Evolutionary conservation across 2,797 vertebrate genomes (phyloP).

Genomic region (Mallotus villosus): DNA sequence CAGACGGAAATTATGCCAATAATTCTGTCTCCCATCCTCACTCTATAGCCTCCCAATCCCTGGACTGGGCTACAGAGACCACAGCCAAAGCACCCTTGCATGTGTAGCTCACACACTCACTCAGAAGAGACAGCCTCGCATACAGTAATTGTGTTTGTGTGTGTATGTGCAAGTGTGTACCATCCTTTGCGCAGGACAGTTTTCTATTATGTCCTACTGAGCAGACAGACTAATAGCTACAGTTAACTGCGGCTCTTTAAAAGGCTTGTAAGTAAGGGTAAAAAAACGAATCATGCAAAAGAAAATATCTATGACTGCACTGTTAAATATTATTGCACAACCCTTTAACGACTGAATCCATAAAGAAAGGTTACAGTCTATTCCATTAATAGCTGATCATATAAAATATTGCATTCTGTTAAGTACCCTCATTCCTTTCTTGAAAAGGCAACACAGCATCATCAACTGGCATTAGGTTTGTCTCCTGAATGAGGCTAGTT

Average conservation of each 20-base stretch:
- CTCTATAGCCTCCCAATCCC: slow-evolving; percentile 31
- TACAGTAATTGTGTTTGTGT: slow-evolving; percentile 8
- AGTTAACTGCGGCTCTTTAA: slow-evolving; percentile 41
- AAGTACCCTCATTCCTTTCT: slow-evolving; percentile 41
- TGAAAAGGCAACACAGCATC: slow-evolving; percentile 46
- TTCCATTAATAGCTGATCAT: slow-evolving; percentile 28
- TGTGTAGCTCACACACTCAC: slow-evolving; percentile 29
- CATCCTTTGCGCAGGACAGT: slow-evolving; percentile 33
- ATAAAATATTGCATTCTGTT: slow-evolving; percentile 22
- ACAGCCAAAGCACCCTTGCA: slow-evolving; percentile 46
- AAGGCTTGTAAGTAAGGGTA: slow-evolving; percentile 42
- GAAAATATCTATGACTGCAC: slow-evolving; percentile 23
- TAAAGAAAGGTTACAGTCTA: slow-evolving; percentile 35
- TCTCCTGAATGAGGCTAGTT: slow-evolving; percentile 71
- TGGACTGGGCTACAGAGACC: slow-evolving; percentile 27
- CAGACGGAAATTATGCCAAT: slow-evolving; percentile 44
- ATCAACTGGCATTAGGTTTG: slow-evolving; percentile 63
- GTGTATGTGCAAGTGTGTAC: not conserved
- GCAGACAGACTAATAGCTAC: slow-evolving; percentile 33
- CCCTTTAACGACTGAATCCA: slow-evolving; percentile 42
- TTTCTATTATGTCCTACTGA: slow-evolving; percentile 32
- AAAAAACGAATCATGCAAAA: slow-evolving; percentile 47
- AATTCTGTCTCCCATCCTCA: slow-evolving; percentile 43
- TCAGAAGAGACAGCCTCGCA: slow-evolving; percentile 14
- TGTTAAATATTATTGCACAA: slow-evolving; percentile 17